A percentile compares a stretch with the other conserved stretches of the same genome.
phyloP scores from a whole-genome alignment of 2,113 vertebrate species.

The human (Homo sapiens) region DNA sequence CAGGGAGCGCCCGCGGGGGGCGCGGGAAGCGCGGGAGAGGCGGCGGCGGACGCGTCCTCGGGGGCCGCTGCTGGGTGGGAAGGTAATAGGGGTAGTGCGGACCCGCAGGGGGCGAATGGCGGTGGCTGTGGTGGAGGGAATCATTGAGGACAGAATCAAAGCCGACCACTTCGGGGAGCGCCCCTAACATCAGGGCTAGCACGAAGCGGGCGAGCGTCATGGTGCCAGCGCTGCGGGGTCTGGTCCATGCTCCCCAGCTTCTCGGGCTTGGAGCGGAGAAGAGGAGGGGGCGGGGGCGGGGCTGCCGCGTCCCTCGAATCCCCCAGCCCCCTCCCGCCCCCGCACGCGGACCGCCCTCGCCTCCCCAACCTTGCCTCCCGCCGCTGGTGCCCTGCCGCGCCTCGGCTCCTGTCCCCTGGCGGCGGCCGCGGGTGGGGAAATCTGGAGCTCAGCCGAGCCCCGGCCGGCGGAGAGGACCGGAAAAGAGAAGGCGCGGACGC shows the following conservation, averaged over 20 bases:
- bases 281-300: constrained; percentile 74
- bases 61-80: not conserved
- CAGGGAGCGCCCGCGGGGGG: not conserved
- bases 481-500: not conserved
- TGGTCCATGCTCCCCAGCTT: constrained; percentile 77
- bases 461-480: not conserved
- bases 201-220: constrained; percentile 76
- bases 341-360: not conserved
- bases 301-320: constrained; percentile 74
- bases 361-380: not conserved
- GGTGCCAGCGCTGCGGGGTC: constrained; percentile 72
- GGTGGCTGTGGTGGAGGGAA: not conserved
- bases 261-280: constrained; percentile 9
- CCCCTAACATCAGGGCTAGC: constrained; percentile 76
- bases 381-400: not conserved
- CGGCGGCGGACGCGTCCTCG: not conserved
- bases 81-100: not conserved
- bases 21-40: not conserved
- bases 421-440: not conserved
- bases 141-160: not conserved
- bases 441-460: not conserved
- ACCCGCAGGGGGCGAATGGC: not conserved
- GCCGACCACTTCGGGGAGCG: constrained; percentile 57
- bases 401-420: not conserved
- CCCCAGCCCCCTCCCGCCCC: not conserved